Evolutionary conservation across 2,888 invertebrate species (phyloP), one percentile per base, ranked within the genome.

Genomic region (Arrhopalites spinosus): DNA sequence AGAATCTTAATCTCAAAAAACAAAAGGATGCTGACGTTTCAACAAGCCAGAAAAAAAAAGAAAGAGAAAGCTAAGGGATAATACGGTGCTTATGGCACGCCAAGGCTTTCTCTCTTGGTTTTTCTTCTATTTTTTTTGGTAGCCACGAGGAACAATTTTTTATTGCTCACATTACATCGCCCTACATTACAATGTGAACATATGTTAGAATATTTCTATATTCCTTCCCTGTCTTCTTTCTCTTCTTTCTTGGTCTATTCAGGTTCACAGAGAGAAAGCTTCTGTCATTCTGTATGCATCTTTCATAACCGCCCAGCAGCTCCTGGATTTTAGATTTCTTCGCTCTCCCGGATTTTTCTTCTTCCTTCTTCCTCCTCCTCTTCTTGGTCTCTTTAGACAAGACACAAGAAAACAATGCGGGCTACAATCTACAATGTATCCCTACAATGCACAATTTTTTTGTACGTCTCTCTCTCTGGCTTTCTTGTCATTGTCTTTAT

Each of bases 161-260:
- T 66, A 66, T 66, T 66, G 66, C 45, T 36, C 66, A 66, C 45
- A 66, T 66, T 66, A 45, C 66, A 45, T 66, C 36, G 66, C 36
- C 64, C 64, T 66, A 66, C 66, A 66, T 43, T 64, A 66, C 45
- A 66, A 66, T 66, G 66, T 45, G 66, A 36, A 66, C 66, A 66
- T 45, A 66, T 66, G 66, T 66, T 66, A 30, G 66, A 17, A 30
- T 66, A 30, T 66, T 66, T 63, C 30, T 43, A 30, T 66, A 66
- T 66, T 66, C 66, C 23, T 50, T 50, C n/a, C 17, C 8, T 50
- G 17, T 50, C 50, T 50, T 17, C n/a, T 50, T 59, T 5, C 59
- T 27, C 59, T 23, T 23, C 59, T 59, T 59, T 50, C 23, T 59
- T 15, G 5, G 23, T 27, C 25, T 36, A 36, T 36, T 36, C 36